A percentile compares a stretch with the other conserved stretches of the same genome.
These are phyloP conservation scores for Dendrolimus punctatus DNA, from an alignment of 1,140 invertebrate genomes.

Conservation along the genomic window DNA sequence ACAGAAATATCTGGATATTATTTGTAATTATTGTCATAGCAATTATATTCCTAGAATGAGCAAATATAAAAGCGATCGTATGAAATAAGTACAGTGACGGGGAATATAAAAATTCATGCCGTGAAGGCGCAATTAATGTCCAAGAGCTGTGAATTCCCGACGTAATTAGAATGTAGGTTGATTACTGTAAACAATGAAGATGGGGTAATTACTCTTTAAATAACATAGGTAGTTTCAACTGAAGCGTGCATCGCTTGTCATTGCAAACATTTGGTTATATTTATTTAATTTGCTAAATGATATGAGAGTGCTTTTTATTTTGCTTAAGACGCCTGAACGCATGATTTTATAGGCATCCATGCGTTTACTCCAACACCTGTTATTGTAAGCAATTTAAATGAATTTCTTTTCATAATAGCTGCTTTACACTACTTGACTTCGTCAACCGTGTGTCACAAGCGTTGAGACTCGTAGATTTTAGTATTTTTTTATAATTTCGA, in stretches of 20 bases:
- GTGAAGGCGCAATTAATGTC: slow-evolving; percentile 12
- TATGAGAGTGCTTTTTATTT: slow-evolving; percentile 38
- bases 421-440: too few species aligned
- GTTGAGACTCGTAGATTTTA: too few species aligned
- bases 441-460: too few species aligned
- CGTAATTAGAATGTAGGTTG: slow-evolving; percentile 23
- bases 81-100: slow-evolving; percentile 3
- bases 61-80: too few species aligned
- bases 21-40: too few species aligned
- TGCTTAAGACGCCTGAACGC: slow-evolving; percentile 37
- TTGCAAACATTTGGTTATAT: slow-evolving; percentile 25
- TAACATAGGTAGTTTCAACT: slow-evolving; percentile 21
- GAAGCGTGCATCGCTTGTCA: slow-evolving; percentile 29
- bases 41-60: too few species aligned
- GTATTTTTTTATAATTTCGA: too few species aligned
- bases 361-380: slow-evolving; percentile 24
- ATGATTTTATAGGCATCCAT: slow-evolving; percentile 29
- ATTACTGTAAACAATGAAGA: slow-evolving; percentile 18
- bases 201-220: slow-evolving; percentile 26
- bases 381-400: slow-evolving; percentile 28
- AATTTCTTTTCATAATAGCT: neutral
- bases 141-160: slow-evolving; percentile 7
- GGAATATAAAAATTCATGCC: slow-evolving; percentile 2
- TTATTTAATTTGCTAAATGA: slow-evolving; percentile 28
- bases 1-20: too few species aligned